Base-by-base conservation (phyloP, 2,888 invertebrate genomes). In the Leptinotarsa rubiginosa region DNA sequence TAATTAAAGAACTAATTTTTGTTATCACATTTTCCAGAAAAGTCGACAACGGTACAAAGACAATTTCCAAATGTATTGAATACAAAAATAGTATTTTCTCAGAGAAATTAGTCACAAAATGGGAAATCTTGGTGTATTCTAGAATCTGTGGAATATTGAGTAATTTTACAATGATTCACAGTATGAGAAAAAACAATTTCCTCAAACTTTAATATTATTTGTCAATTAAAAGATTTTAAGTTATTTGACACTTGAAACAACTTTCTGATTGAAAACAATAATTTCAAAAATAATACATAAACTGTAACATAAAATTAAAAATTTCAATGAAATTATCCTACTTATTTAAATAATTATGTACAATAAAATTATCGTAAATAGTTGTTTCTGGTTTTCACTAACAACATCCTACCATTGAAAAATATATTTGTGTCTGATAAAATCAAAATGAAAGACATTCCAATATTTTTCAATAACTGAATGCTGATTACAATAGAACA, bases 11-110 rank as follows among this genome's bases (percentile, higher is more conserved):
- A 62, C 16, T 79, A 64, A 76, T 77, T 78, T 78, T 76, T 72
- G 68, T 84, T 87, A 87, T 87, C 87, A 87, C 87, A 86, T 85
- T 86, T 85, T 85, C 84, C 86, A 85, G 84, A 84, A 84, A 86
- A 85, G 84, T 85, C 81, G 82, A 83, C 83, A 83, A 84, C 77
- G 79, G 76, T 83, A 80, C 80, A 79, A 81, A 83, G 79, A 81
- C 77, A 81, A 77, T 78, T 47, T 79, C 74, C 79, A 78, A 76
- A 78, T 77, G 77, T 76, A 77, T 78, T 77, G 75, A 75, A 81
- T 83, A 83, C 78, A 81, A 83, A 84, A 84, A 84, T 83, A 83
- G 80, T 81, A 80, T 81, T 78, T 81, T 80, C 81, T 79, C 76
- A 77, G 77, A 80, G 70, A 75, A 79, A 73, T 41, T 47, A 67